Evolutionary conservation across 1,140 invertebrate species (phyloP), one percentile per base, ranked within the genome.

Genomic region (Temnothorax nylanderi): DNA sequence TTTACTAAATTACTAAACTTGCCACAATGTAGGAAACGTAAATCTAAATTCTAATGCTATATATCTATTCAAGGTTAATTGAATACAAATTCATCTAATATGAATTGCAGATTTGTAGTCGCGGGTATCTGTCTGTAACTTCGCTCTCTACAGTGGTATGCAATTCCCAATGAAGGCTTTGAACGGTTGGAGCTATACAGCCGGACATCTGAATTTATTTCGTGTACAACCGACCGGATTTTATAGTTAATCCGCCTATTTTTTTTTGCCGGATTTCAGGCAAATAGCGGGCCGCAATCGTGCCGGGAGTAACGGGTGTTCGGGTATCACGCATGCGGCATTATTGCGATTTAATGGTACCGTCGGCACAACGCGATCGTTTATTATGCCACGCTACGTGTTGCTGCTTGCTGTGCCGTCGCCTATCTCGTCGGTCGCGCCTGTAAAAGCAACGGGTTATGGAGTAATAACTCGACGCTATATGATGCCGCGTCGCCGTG

Each of bases 391-490:
- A n/a, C 64, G 62, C 85, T 87, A 87, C 69, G 64, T 64, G 84
- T 76, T 89, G 81, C 80, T 90, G 85, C 37, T 67, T 64, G 69
- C 67, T 41, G 26, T 32, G 69, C 80, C 80, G 62, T 86, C 62
- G 69, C 64, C 84, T 87, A 88, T 90, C 80, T 89, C 84, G 78
- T 58, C 47, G 77, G 77, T 65, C 32, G 77, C 32, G 64, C 67
- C 72, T 78, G 65, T 88, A 91, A 91, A 91, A 89, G 86, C 86
- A 86, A 86, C 67, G 90, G 77, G 78, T 91, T 91, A 89, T 89
- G 75, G 88, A 89, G 88, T 89, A 91, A 89, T 89, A 91, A 91
- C 84, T 87, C 65, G 34, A 11, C 60, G 51, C n/a, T 81, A 65
- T 67, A 67, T 71, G 44, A 81, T 18, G 44, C 58, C 64, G 34